Conservation (phyloP, 2,888 invertebrate genomes). For the Teleiodes luculella region DNA sequence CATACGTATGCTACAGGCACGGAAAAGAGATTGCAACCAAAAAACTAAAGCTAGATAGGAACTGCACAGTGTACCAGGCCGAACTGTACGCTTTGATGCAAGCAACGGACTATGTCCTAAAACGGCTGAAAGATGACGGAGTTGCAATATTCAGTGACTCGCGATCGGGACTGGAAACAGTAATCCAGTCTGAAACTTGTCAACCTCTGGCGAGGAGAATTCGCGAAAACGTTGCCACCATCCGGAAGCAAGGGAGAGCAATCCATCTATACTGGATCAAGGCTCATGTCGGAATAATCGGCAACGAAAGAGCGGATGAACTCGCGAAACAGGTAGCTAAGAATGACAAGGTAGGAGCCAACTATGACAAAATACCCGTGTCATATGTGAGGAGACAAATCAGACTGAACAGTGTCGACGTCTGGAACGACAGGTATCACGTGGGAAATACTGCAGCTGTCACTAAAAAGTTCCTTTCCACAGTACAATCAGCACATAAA, state of each 20-base stretch:
- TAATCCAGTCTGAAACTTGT: background rate
- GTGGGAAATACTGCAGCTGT: background rate
- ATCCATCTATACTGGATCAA: background rate
- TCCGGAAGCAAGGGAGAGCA: background rate
- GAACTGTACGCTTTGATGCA: background rate
- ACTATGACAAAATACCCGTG: slow-evolving; percentile 12
- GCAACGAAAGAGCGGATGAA: slow-evolving; percentile 8
- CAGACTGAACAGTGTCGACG: background rate
- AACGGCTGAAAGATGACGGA: background rate
- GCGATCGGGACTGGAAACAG: background rate
- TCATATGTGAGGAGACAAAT: slow-evolving; percentile 5
- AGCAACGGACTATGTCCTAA: background rate
- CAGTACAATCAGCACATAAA: background rate
- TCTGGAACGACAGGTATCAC: slow-evolving; percentile 11
- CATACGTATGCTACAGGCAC: background rate
- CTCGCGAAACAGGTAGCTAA: slow-evolving; percentile 17
- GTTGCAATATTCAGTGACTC: slow-evolving; percentile 5
- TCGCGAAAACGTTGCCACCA: background rate
- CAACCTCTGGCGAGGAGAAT: background rate
- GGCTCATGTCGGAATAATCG: background rate
- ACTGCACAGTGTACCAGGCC: slow-evolving; percentile 11
- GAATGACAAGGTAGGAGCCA: background rate
- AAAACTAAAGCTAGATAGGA: slow-evolving; percentile 3
- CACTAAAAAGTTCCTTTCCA: slow-evolving; percentile 6
- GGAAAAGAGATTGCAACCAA: background rate